Evolutionary conservation across 2,797 vertebrate genomes (phyloP).

Genomic region (Ctenopoma multispine): DNA sequence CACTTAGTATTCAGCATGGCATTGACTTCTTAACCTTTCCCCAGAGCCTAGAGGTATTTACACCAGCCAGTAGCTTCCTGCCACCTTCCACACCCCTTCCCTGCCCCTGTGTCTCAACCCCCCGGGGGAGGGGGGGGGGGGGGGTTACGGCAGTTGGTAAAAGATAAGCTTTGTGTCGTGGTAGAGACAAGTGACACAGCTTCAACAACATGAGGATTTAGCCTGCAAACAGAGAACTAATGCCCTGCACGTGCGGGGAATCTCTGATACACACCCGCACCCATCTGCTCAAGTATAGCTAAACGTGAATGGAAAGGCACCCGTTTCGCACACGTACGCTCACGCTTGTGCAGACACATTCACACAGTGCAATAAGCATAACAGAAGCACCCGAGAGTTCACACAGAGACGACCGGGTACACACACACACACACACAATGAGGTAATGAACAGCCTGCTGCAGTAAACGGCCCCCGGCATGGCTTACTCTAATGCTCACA

Average conservation of each 20-base stretch:
- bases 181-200: conserved; percentile 73
- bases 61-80: conserved; percentile 64
- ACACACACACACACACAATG: conserved; percentile 38
- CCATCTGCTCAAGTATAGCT: conserved; percentile 54
- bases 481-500: conserved; percentile 74
- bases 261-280: conserved; percentile 54
- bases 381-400: conserved; percentile 46
- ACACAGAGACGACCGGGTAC: conserved; percentile 11
- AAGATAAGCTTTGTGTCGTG: conserved; percentile 77
- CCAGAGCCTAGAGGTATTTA: conserved; percentile 72
- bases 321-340: conserved; percentile 16
- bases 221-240: conserved; percentile 70
- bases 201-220: conserved; percentile 79
- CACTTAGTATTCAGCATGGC: conserved; percentile 65
- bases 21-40: conserved; percentile 62
- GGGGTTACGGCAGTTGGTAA: conserved; percentile 57
- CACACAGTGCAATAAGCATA: conserved; percentile 38
- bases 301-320: conserved; percentile 40
- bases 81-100: conserved; percentile 50
- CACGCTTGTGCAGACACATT: conserved; percentile 33
- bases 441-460: conserved; percentile 68
- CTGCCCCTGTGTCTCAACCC: conserved; percentile 46
- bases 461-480: conserved; percentile 63
- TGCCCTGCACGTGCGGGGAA: conserved; percentile 65
- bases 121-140: conserved; percentile 12